A percentile compares a stretch with the other conserved stretches of the same genome.
phyloP scores from a whole-genome alignment of 2,888 invertebrate genomes.

The Ennomos fuscantarius region DNA sequence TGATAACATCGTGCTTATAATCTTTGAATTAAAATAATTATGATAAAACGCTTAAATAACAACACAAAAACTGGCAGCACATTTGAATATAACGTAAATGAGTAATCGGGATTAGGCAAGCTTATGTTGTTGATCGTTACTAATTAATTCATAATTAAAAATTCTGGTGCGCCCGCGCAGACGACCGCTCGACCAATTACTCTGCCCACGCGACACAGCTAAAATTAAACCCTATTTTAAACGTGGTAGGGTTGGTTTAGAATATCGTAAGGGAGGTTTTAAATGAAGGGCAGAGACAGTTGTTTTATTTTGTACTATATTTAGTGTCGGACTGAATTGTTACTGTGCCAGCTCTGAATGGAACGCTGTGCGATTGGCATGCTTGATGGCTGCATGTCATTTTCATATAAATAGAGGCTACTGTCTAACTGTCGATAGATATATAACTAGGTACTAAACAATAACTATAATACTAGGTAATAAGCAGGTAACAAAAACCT shows the following conservation, averaged over 20 bases:
- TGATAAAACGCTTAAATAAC: background rate
- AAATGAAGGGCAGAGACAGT: constrained; percentile 83
- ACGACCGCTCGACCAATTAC: constrained; percentile 77
- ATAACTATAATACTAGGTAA: no score
- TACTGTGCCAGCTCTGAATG: constrained; percentile 77
- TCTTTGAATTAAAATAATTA: background rate
- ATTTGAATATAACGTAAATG: constrained; percentile 52
- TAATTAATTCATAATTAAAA: constrained; percentile 86
- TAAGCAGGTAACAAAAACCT: no score
- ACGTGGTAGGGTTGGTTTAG: constrained; percentile 58
- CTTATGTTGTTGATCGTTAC: constrained; percentile 78
- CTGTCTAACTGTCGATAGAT: background rate
- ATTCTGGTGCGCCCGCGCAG: constrained; percentile 81
- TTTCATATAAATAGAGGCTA: constrained; percentile 39
- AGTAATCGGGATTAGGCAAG: constrained; percentile 73
- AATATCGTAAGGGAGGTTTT: constrained; percentile 55
- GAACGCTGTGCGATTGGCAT: constrained; percentile 71
- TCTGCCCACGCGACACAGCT: constrained; percentile 55
- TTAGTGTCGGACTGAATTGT: constrained; percentile 81
- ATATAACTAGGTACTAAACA: no score
- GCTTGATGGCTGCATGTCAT: constrained; percentile 47
- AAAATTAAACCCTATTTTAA: constrained; percentile 66
- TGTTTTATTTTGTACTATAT: constrained; percentile 85
- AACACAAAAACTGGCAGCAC: constrained; percentile 23
- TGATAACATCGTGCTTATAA: no score